Evolutionary conservation across 2,113 vertebrate species (phyloP).

Genomic region (Brachypodius melanocephalos): DNA sequence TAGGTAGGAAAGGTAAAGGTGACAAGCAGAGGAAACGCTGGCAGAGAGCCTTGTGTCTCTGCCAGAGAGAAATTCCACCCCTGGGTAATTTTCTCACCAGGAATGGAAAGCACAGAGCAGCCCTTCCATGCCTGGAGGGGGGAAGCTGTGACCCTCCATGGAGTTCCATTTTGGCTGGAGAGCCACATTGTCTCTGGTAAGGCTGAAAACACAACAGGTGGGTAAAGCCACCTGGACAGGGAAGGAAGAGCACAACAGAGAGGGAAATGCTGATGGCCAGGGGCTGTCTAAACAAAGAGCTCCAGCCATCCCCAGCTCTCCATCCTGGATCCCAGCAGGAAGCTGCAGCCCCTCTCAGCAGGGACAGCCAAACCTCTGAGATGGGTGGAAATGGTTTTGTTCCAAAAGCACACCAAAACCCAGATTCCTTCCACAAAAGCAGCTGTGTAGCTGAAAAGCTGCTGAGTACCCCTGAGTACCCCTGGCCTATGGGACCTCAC

Average conservation of each 20-base stretch:
- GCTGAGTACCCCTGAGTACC: neutral
- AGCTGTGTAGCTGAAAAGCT: neutral
- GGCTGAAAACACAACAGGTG: neutral
- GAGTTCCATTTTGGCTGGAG: neutral
- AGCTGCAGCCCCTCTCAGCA: neutral
- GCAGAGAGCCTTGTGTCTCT: neutral
- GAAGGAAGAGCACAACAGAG: neutral
- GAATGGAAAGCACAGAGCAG: neutral
- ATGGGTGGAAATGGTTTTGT: neutral
- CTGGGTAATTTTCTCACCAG: neutral
- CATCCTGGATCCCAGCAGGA: neutral
- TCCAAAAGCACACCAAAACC: neutral
- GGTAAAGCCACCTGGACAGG: neutral
- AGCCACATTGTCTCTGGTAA: neutral
- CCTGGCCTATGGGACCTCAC: neutral
- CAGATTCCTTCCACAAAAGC: neutral
- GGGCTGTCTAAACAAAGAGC: neutral
- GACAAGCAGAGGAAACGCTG: neutral
- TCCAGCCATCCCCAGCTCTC: rapidly evolving
- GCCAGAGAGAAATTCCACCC: neutral
- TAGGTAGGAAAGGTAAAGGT: rapidly evolving
- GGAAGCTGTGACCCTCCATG: neutral
- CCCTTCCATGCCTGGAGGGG: neutral
- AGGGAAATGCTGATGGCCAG: neutral
- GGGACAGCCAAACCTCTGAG: neutral